Conservation (phyloP, 1,140 invertebrate species). For the Eriocheir sinensis region DNA sequence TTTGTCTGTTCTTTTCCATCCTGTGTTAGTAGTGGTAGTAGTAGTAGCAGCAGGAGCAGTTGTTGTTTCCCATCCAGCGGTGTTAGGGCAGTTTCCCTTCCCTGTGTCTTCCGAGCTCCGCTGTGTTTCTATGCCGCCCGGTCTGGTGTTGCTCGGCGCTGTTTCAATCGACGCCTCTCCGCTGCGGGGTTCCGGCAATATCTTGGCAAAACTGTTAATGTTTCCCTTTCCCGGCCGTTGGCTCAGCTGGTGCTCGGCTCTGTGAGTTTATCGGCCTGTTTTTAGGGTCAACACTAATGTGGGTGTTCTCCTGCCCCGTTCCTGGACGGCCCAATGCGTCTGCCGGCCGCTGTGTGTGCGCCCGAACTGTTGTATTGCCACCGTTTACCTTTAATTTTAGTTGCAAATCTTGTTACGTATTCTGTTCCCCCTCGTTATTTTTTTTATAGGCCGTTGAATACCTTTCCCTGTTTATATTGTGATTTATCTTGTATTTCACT, state of each 20-base stretch:
- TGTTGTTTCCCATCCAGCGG: no score
- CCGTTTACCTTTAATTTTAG: not conserved
- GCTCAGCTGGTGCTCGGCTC: not conserved
- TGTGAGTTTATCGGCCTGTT: slow-evolving; percentile 1
- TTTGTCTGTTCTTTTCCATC: no score
- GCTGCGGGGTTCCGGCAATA: not conserved
- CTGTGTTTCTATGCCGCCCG: not conserved
- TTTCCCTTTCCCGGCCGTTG: not conserved
- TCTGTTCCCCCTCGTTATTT: not conserved
- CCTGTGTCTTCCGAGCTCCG: no score
- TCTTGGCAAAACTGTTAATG: not conserved
- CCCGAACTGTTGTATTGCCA: not conserved
- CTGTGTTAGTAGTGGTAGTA: no score
- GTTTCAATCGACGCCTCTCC: not conserved
- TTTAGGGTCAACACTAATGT: slow-evolving; percentile 1
- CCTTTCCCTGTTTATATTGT: not conserved
- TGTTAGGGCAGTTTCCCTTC: no score
- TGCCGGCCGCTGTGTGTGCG: not conserved
- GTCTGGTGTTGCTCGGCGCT: not conserved
- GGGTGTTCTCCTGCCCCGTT: not conserved
- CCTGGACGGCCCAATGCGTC: not conserved
- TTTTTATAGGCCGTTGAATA: not conserved
- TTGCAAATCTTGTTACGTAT: no score
- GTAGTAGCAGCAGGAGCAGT: no score
- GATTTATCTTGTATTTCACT: not conserved